A percentile compares a stretch with the other conserved stretches of the same genome.
phyloP scores from a whole-genome alignment of 1,140 invertebrate genomes.

The Phymorhynchus buccinoides region DNA sequence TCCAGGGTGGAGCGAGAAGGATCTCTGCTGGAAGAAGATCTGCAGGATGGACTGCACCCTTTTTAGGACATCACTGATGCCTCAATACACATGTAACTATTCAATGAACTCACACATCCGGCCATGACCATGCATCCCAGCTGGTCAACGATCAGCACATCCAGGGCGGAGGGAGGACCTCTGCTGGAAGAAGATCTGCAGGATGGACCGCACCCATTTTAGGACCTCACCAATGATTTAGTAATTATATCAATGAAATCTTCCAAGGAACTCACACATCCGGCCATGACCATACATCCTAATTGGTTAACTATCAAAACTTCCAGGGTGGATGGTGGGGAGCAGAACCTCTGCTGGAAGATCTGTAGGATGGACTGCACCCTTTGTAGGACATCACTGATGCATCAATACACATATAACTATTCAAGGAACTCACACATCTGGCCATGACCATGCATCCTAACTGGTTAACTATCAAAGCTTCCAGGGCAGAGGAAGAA shows the following conservation, averaged over 20 bases:
- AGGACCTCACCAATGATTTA: too few relatives aligned
- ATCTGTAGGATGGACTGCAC: conserved; percentile 96
- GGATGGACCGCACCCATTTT: conserved; percentile 89
- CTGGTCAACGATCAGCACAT: conserved; percentile 96
- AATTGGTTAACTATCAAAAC: conserved; percentile 96
- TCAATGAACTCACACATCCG: too few relatives aligned
- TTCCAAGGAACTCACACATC: conserved; percentile 76
- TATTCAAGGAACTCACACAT: conserved; percentile 72
- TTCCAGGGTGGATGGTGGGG: conserved; percentile 87
- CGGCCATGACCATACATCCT: conserved; percentile 95
- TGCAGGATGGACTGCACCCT: conserved; percentile 91
- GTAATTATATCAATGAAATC: too few relatives aligned
- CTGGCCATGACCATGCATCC: conserved; percentile 95
- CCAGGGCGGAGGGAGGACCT: conserved; percentile 93
- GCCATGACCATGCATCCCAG: conserved; percentile 96
- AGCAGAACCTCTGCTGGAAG: conserved; percentile 95
- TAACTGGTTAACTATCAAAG: conserved; percentile 96
- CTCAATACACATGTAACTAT: too few relatives aligned
- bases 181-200: conserved; percentile 95
- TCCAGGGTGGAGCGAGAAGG: conserved; percentile 91
- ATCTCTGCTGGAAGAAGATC: conserved; percentile 96
- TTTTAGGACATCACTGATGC: too few relatives aligned
- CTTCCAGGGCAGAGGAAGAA: conserved; percentile 91
- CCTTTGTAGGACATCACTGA: too few relatives aligned
- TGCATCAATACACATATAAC: too few relatives aligned